Evolutionary conservation across 1,140 invertebrate genomes (phyloP).

Genomic region (Armadillidium nasatum): DNA sequence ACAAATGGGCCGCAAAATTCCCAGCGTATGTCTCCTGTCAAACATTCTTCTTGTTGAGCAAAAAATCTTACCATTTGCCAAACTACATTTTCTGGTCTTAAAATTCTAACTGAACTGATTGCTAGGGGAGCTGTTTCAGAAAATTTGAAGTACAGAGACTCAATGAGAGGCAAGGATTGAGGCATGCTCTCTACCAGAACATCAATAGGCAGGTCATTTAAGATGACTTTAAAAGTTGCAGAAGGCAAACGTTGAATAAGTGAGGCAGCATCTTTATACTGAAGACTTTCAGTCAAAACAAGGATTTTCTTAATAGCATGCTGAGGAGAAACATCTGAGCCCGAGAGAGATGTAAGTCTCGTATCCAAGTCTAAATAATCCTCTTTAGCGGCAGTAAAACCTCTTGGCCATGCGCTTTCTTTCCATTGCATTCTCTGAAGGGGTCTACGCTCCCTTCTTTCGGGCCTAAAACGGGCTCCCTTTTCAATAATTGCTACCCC

Average conservation of each 20-base stretch:
- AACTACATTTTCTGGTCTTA: conserved; percentile 69
- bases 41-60: conserved; percentile 57
- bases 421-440: conserved; percentile 41
- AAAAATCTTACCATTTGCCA: conserved; percentile 76
- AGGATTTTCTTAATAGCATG: conserved; percentile 65
- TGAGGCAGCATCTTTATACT: conserved; percentile 71
- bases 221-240: conserved; percentile 64
- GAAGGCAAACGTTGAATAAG: conserved; percentile 68
- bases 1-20: conserved; percentile 55
- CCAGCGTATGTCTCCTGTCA: conserved; percentile 49
- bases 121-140: conserved; percentile 50
- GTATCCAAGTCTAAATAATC: conserved; percentile 46
- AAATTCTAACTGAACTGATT: conserved; percentile 45
- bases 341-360: conserved; percentile 54
- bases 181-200: conserved; percentile 80
- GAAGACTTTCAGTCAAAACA: conserved; percentile 68
- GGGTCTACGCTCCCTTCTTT: conserved; percentile 37
- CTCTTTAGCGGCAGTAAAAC: conserved; percentile 36
- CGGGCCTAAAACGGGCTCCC: conserved; percentile 36
- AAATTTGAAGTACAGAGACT: conserved; percentile 74
- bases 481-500: conserved; percentile 35
- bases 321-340: conserved; percentile 64
- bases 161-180: conserved; percentile 74
- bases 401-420: conserved; percentile 35
- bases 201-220: conserved; percentile 73